Base-by-base conservation (phyloP, 1,140 invertebrate genomes). In the Maniola jurtina region DNA sequence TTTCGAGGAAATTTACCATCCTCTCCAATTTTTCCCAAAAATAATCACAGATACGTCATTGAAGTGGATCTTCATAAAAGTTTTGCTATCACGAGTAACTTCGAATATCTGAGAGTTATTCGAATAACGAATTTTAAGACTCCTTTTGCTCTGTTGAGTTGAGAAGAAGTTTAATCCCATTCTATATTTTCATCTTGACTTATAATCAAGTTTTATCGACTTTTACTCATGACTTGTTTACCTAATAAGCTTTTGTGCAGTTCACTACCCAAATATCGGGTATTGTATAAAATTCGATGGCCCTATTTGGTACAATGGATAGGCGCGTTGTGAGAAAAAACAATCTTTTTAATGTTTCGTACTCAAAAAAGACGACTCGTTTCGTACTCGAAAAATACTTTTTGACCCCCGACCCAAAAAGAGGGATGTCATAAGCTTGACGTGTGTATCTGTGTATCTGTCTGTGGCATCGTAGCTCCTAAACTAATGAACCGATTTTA, bases 101-200 rank as follows among this genome's bases (percentile, higher is more conserved):
- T 61, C 45, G 33, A 50, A 61, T 61, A 61, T 61, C 59, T 48
- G 45, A 61, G 40, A 61, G 59, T 61, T 61, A 61, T 61, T 61
- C 45, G 45, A 61, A 48, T 61, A 25, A 50, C 59, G 48, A 50
- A 61, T 34, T 61, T 60, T 48, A 25, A 61, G 16, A 47, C 45
- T 36, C 59, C 13, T 36, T 48, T 50, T 61, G 48, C 59, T 61
- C 59, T 14, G 25, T 61, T 36, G 59, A 61, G 59, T 61, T 61
- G 45, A 25, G 9, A 34, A 38, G 13, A 61, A 61, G 45, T 60
- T 47, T 48, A 48, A 61, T 50, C 38, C 40, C 40, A 58, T 58
- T 10, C 25, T 61, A 50, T 50, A 61, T 61, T 61, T 61, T 61
- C 47, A 48, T 48, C 48, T 48, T 25, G 40, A 47, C 14, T 60